Evolutionary conservation across 64 coral and sea anemone species (phyloP), one percentile per base, ranked within the genome.

Genomic region (Montipora cactus): DNA sequence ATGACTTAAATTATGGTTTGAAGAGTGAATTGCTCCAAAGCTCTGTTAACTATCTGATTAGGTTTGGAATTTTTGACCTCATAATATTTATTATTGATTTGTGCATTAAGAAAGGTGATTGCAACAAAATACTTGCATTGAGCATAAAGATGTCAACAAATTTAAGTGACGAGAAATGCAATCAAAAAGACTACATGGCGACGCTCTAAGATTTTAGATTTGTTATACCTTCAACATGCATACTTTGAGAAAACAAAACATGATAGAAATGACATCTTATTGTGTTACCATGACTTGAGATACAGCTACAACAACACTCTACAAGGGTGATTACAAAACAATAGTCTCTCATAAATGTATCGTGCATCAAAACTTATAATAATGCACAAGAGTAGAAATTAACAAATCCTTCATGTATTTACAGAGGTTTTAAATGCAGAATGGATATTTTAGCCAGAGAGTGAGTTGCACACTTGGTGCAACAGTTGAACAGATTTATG

Each of bases 181-280:
- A 6, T 16, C 3, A 5, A 84, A 84, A 69, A 68, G 8, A 48
- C 18, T 48, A 51, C 9, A 49, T 45, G 50, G 71, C 50, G 46
- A 71, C 19, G 49, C 72, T 86, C 82, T 46, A 86, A 86, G 66
- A 86, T 86, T 86, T 71, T 1, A 49, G 10, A 22, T 86, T 86
- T 86, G 82, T 86, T 86, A 86, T 86, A 86, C 82, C 82, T 86
- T 86, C 82, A 86, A 2, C 44, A 52, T 45, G 68, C 71, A 64
- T 19, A 15, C 81, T 50, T 49, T 18, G 5, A 48, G 8, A 71
- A 22, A 71, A 0, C n/a, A 69, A 11, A 18, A 49, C 18, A 83
- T 13, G 5, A 7, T 18, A 8, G 53, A 37, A 37, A 37, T 37
- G 53, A 8, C 53, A 57, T 57, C 11, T 6, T 11, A 19, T 49